Percentiles rank a stretch among this genome's conserved stretches.
phyloP scores from a whole-genome alignment of 2,797 vertebrate species.

The Percopsis omiscomaycus region DNA sequence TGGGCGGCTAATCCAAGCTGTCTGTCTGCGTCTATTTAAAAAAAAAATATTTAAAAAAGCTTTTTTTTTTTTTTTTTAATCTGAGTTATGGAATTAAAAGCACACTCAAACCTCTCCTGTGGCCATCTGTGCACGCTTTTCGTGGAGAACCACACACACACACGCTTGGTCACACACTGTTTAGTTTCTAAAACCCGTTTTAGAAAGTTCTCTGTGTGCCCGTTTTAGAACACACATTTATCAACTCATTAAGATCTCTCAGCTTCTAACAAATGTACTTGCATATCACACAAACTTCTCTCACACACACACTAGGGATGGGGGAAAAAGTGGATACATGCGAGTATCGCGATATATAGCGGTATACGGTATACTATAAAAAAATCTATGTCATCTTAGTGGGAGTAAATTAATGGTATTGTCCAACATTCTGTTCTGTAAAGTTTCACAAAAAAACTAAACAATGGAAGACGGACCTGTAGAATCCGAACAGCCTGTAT shows the following conservation, averaged over 20 bases:
- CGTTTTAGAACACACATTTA: slow-evolving; percentile 22
- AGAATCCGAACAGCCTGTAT: too few species aligned
- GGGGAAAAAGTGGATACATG: too few species aligned
- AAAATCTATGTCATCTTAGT: too few species aligned
- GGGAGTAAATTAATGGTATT: too few species aligned
- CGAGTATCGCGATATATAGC: too few species aligned
- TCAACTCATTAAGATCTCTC: slow-evolving; percentile 28
- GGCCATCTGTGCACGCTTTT: background rate
- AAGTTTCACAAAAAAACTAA: too few species aligned
- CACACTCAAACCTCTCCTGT: slow-evolving; percentile 5
- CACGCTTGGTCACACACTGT: slow-evolving; percentile 3
- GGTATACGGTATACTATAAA: too few species aligned
- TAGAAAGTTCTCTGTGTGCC: slow-evolving; percentile 16
- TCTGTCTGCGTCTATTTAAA: slow-evolving; percentile 23
- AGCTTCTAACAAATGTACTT: background rate
- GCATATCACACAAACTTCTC: background rate
- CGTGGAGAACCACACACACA: slow-evolving; percentile 13
- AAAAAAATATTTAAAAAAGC: background rate
- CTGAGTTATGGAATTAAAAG: slow-evolving; percentile 16
- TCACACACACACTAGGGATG: background rate
- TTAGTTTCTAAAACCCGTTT: background rate
- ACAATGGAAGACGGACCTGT: too few species aligned
- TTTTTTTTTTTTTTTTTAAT: slow-evolving; percentile 4
- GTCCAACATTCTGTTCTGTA: too few species aligned
- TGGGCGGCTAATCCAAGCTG: slow-evolving; percentile 8